Evolutionary conservation across 2,888 invertebrate species (phyloP).

Genomic region (Ligdia adustata): DNA sequence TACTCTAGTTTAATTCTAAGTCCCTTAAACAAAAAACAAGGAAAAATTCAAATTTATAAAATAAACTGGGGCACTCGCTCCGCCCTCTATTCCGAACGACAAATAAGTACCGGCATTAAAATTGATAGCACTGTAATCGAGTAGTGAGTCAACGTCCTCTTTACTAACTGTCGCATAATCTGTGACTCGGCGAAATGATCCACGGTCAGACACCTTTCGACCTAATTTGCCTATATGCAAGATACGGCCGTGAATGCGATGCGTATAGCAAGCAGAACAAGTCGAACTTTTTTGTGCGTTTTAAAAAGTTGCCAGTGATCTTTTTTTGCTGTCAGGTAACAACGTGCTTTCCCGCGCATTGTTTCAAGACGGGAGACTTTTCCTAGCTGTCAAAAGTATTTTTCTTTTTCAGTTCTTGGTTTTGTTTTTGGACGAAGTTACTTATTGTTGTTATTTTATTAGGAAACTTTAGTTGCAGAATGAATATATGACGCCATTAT

Average conservation of each 20-base stretch:
- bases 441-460: too few relatives aligned
- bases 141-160: slow-evolving; percentile 62
- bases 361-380: too few relatives aligned
- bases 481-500: too few relatives aligned
- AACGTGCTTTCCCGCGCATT: neutral
- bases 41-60: slow-evolving; percentile 12
- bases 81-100: slow-evolving; percentile 38
- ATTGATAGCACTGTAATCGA: slow-evolving; percentile 66
- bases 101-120: slow-evolving; percentile 54
- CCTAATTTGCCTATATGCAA: slow-evolving; percentile 52
- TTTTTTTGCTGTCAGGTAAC: slow-evolving; percentile 1
- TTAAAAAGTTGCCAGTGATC: neutral
- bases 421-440: too few relatives aligned
- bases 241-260: slow-evolving; percentile 19
- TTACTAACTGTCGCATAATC: slow-evolving; percentile 14
- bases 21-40: neutral
- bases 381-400: too few relatives aligned
- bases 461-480: too few relatives aligned
- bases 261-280: slow-evolving; percentile 13
- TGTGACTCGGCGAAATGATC: slow-evolving; percentile 55
- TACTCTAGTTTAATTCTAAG: too few relatives aligned
- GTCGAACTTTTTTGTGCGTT: slow-evolving; percentile 5
- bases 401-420: too few relatives aligned
- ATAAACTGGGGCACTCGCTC: slow-evolving; percentile 18
- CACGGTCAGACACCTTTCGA: slow-evolving; percentile 54